Conservation (phyloP, 1,140 invertebrate species). For the Littorina saxatilis region DNA sequence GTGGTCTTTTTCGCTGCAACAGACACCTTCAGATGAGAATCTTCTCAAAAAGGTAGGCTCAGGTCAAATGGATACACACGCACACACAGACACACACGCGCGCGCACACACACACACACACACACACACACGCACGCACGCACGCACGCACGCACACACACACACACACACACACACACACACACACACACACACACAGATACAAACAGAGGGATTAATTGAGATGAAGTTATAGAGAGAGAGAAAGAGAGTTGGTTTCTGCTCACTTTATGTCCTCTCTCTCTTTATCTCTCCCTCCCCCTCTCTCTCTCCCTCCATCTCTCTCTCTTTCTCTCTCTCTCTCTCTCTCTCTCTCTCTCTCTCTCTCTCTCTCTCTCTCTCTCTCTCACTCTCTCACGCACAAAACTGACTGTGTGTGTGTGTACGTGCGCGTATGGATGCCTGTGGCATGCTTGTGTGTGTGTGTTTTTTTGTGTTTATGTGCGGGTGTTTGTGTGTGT, state of each 20-base stretch:
- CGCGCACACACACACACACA: not conserved
- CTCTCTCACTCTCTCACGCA: too few relatives aligned
- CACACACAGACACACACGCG: not conserved
- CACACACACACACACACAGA: too few relatives aligned
- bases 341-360: not conserved
- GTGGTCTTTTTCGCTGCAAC: too few relatives aligned
- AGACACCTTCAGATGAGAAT: too few relatives aligned
- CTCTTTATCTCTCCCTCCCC: not conserved
- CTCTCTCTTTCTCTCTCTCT: slow-evolving; percentile 17
- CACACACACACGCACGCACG: not conserved
- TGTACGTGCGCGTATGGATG: slow-evolving; percentile 1
- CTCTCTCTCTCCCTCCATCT: slow-evolving; percentile 17
- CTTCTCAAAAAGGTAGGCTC: too few relatives aligned
- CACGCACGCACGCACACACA: too few relatives aligned
- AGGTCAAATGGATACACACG: too few relatives aligned
- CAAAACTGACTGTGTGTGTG: slow-evolving; percentile 7
- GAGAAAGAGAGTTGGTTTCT: too few relatives aligned
- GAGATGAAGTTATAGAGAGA: too few relatives aligned
- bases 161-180: too few relatives aligned
- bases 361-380: not conserved
- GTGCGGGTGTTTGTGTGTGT: not conserved
- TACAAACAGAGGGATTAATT: too few relatives aligned
- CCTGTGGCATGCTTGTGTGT: not conserved
- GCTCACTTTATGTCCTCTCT: not conserved
- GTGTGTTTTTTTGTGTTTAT: not conserved